These are phyloP conservation scores for Pipra filicauda DNA, from an alignment of 2,113 vertebrate genomes.

Conservation along the genomic window DNA sequence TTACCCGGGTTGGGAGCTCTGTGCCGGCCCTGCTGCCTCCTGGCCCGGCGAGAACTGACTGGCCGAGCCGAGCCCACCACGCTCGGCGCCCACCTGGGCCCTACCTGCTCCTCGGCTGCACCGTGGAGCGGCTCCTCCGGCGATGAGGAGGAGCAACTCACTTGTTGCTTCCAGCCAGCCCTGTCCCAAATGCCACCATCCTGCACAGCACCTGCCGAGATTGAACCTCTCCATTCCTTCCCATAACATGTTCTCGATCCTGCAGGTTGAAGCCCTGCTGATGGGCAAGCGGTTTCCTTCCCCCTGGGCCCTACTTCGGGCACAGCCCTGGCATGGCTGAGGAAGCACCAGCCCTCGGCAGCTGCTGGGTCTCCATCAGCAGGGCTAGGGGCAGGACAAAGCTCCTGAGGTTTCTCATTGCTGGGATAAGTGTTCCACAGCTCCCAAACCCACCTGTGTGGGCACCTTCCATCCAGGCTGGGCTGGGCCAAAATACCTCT, in stretches of 20 bases:
- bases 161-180: not conserved
- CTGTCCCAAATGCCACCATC: not conserved
- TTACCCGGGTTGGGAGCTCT: rapidly evolving
- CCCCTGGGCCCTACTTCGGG: not conserved
- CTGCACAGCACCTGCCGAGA: not conserved
- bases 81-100: rapidly evolving
- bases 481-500: not conserved
- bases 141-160: not conserved
- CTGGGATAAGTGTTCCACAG: not conserved
- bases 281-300: rapidly evolving
- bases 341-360: not conserved
- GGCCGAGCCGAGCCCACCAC: rapidly evolving
- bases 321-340: not conserved
- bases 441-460: rapidly evolving
- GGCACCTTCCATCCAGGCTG: not conserved
- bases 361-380: not conserved
- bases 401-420: rapidly evolving
- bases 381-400: rapidly evolving
- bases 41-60: rapidly evolving
- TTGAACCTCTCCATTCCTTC: not conserved
- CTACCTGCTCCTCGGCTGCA: not conserved
- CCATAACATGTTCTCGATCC: rapidly evolving
- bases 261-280: not conserved
- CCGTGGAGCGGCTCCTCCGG: rapidly evolving
- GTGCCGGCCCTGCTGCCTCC: too few species aligned